Base-by-base conservation (phyloP, 2,888 invertebrate species). In the Bombyx huttoni region DNA sequence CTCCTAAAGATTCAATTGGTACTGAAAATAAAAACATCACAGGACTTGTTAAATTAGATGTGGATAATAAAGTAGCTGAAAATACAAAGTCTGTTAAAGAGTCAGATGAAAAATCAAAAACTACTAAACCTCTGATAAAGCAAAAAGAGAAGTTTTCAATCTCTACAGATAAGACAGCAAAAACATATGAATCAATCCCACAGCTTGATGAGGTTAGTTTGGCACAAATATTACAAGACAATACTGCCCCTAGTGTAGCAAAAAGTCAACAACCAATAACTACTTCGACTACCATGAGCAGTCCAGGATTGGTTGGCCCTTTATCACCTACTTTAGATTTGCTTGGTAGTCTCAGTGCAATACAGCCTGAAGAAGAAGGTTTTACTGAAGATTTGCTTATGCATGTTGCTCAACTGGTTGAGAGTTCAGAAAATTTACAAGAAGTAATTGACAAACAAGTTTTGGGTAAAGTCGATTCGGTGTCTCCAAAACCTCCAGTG, bases 331-430 rank as follows among this genome's bases (percentile, higher is more conserved):
- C 90, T 54, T 78, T 90, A 55, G 90, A 90, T 56, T 73, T 91
- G 57, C 69, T 91, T 40, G 91, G 89, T 58, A 91, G 90, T 47
- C 74, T 40, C 9, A 12, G 40, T 8, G 40, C 40, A 7, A 40
- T 91, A 51, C 91, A 90, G 60, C 90, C 91, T n/a, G 91, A 92
- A 63, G 91, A 91, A 58, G 90, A 92, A 70, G 91, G 90, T 34
- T 87, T 93, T 51, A 91, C 93, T 0, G 93, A 93, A 60, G 93
- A 93, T 75, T 89, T 93, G 58, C 73, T 93, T 46, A 91, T 92
- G 82, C 92, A 93, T 76, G 93, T 93, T n/a, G 93, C 93, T 1
- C 91, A 93, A 52, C 79, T 93, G 33, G 93, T 93, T 9, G 92
- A 92, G 53, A 92, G 92, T 57, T 88, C 89, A 49, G 91, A 91